phyloP scores from a whole-genome alignment of 2,888 invertebrate genomes.

The Chloromyia formosa region DNA sequence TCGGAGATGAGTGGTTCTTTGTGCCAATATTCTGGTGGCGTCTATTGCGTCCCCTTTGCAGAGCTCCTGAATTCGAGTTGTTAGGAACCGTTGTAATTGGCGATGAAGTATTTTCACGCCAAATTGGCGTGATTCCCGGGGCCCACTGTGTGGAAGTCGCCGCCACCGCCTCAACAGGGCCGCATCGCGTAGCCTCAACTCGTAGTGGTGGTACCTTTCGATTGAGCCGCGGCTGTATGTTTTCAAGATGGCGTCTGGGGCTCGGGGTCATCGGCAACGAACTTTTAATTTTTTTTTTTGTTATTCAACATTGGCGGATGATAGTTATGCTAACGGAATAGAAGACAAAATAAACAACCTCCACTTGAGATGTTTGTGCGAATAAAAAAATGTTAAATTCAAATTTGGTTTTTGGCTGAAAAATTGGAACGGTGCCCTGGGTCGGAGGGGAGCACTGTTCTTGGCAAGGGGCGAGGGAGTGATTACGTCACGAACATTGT shows the following conservation, averaged over 20 bases:
- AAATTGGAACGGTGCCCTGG: neutral
- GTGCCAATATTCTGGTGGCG: constrained; percentile 15
- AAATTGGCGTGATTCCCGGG: neutral
- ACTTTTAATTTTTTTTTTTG: neutral
- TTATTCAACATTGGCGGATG: too few relatives aligned
- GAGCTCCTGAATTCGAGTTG: neutral
- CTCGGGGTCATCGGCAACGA: constrained; percentile 38
- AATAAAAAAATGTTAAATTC: neutral
- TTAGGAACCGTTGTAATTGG: neutral
- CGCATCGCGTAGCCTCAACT: constrained; percentile 29
- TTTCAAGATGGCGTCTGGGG: constrained; percentile 53
- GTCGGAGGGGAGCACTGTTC: neutral
- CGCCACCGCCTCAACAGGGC: neutral
- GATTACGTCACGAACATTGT: constrained; percentile 10
- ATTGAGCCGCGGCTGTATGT: constrained; percentile 27
- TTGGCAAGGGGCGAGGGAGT: neutral
- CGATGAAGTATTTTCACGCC: neutral
- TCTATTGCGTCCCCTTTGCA: neutral
- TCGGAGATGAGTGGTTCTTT: constrained; percentile 19
- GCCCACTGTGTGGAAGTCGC: neutral
- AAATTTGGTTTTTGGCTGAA: constrained; percentile 14
- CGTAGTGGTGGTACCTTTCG: neutral
- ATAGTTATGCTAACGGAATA: too few relatives aligned
- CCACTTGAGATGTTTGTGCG: too few relatives aligned
- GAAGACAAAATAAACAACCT: too few relatives aligned